phyloP scores from a whole-genome alignment of 30 jellyfish, hydroid and myxozoan species.

The Pelagia noctiluca region DNA sequence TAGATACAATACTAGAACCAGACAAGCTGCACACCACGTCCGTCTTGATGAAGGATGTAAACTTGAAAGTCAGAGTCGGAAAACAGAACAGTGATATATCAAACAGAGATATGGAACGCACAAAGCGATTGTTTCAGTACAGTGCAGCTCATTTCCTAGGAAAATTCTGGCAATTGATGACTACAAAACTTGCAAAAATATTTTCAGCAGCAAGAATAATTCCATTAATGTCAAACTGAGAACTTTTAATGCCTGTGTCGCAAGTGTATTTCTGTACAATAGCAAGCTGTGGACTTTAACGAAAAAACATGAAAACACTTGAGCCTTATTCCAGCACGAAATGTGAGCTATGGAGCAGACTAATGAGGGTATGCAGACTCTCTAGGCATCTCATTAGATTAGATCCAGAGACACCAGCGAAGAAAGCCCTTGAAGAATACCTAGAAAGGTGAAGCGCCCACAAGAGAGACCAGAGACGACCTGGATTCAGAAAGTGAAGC shows the following conservation, averaged over 20 bases:
- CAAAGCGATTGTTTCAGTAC: conserved; percentile 74
- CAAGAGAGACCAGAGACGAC: neutral
- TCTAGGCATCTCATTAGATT: conserved; percentile 6
- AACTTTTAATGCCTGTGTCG: neutral
- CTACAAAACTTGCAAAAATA: neutral
- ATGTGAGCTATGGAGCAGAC: neutral
- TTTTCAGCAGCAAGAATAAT: neutral
- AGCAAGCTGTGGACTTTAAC: conserved; percentile 6
- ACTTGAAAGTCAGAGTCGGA: conserved; percentile 51
- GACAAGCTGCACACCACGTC: conserved; percentile 62
- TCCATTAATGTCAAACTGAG: neutral
- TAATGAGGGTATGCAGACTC: conserved; percentile 2
- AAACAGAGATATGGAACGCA: conserved; percentile 59
- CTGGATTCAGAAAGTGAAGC: too few species aligned
- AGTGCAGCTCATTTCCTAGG: conserved; percentile 41
- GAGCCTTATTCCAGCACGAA: neutral
- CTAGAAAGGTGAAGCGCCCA: conserved; percentile 2
- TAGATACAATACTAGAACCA: conserved; percentile 37
- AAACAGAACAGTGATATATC: conserved; percentile 41
- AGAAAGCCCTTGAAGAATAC: conserved; percentile 5
- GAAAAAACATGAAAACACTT: neutral
- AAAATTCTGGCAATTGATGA: neutral
- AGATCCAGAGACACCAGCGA: neutral
- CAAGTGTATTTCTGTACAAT: conserved; percentile 10
- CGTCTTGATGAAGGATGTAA: conserved; percentile 47